Evolutionary conservation across 92 coral and sea anemone genomes (phyloP), one percentile per base, ranked within the genome.

Genomic region (Galaxea fascicularis): DNA sequence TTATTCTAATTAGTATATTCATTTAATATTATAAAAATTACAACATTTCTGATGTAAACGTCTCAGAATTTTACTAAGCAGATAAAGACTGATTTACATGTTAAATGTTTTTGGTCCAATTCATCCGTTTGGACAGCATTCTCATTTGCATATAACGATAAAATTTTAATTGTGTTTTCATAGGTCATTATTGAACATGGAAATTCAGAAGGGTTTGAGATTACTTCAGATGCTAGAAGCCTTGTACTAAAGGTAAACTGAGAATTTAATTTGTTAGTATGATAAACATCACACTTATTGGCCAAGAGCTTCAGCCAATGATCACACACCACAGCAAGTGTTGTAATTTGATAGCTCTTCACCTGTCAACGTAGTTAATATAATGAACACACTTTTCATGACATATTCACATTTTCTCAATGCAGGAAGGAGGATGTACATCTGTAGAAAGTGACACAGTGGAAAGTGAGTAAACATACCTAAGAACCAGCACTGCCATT

Each of bases 191-290:
- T 96, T 24, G 99, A 96, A 52, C 88, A 91, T 77, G 98, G 99
- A 15, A 96, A 96, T 82, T 89, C 93, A 78, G 99, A 96, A 89
- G 99, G 99, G 25, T 96, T 96, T 89, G 97, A 96, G 60, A 93
- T 92, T 52, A 78, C 92, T 29, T 82, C 90, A 71, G 95, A 96
- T 83, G 99, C 98, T 69, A 91, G 99, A 84, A 87, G 91, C 65
- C 53, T 96, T 54, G 95, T 96, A 28, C 86, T 92, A 45, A 91
- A 69, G 90, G 98, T 94, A 87, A 6, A n/a, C 26, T 8, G 3
- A 27, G 26, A 51, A 10, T 7, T 7, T 12, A 27, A 45, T 44
- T n/a, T 0, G 35, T 1, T 4, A 39, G 1, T 8, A 39, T 35
- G 28, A 4, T 69, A 4, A 20, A 25, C 35, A n/a, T 59, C 3